These are phyloP conservation scores for Baccha elongata DNA, from an alignment of 2,888 invertebrate genomes.

Conservation along the genomic window DNA sequence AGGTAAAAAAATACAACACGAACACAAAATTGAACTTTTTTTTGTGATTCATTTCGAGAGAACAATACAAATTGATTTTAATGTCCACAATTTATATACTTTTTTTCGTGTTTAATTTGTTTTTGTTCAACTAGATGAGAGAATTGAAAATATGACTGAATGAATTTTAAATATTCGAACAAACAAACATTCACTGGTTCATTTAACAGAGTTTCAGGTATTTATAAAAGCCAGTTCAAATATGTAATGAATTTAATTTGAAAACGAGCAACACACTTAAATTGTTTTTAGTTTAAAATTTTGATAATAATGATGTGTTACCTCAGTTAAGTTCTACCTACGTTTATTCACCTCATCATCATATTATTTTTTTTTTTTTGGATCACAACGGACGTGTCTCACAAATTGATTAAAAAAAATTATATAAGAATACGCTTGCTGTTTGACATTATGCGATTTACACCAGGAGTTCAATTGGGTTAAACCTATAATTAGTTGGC, in stretches of 20 bases:
- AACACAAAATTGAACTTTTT: no score
- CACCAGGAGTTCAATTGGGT: no score
- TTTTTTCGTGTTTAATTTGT: conserved; percentile 31
- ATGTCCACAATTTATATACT: conserved; percentile 16
- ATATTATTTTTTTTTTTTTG: background rate
- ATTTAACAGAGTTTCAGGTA: background rate
- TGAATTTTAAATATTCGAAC: background rate
- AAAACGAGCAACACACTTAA: background rate
- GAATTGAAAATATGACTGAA: conserved; percentile 9
- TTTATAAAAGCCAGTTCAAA: background rate
- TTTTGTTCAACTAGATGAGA: conserved; percentile 53
- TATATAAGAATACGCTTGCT: no score
- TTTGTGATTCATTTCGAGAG: background rate
- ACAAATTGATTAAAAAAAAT: no score
- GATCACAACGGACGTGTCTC: no score
- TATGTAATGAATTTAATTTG: background rate
- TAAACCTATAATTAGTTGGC: no score
- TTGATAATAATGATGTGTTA: no score
- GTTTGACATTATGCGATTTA: no score
- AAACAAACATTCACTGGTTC: conserved; percentile 1
- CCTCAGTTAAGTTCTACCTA: background rate
- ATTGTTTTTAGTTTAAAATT: background rate
- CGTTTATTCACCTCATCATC: background rate
- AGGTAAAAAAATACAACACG: no score
- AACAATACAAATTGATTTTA: conserved; percentile 1